Evolutionary conservation across 2,888 invertebrate species (phyloP).

Genomic region (Cheilosia grossa): DNA sequence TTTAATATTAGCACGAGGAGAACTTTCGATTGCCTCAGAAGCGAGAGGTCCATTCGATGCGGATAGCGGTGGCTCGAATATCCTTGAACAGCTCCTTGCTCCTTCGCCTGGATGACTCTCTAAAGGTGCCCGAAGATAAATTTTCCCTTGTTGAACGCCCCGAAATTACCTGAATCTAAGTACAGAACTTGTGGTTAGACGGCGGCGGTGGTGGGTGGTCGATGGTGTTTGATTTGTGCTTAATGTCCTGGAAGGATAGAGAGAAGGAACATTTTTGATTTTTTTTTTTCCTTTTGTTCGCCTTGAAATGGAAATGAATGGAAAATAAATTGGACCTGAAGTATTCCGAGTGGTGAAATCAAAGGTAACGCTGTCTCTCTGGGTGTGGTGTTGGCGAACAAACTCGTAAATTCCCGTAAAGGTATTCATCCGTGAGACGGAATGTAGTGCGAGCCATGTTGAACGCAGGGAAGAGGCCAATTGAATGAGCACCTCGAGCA

Average conservation of each 20-base stretch:
- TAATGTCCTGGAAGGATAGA: constrained; percentile 60
- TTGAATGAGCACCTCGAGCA: constrained; percentile 16
- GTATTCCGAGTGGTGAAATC: constrained; percentile 40
- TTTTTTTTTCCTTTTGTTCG: constrained; percentile 12
- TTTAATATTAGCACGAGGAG: constrained; percentile 50
- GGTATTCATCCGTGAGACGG: constrained; percentile 40
- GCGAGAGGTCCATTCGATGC: background rate
- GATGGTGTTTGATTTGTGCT: constrained; percentile 62
- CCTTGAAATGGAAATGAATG: constrained; percentile 47
- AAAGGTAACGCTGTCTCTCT: constrained; percentile 11
- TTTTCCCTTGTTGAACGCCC: constrained; percentile 44
- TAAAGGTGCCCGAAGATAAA: constrained; percentile 62
- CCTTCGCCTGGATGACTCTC: constrained; percentile 52
- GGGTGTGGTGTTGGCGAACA: background rate
- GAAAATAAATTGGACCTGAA: constrained; percentile 56
- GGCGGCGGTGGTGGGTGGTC: constrained; percentile 5
- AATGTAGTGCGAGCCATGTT: background rate
- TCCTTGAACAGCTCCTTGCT: constrained; percentile 56
- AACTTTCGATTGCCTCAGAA: constrained; percentile 52
- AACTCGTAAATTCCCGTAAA: constrained; percentile 27
- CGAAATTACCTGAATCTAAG: constrained; percentile 46
- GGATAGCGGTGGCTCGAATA: constrained; percentile 18
- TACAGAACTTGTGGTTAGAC: background rate
- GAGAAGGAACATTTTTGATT: constrained; percentile 21
- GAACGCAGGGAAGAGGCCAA: constrained; percentile 2